Evolutionary conservation across 64 coral and sea anemone genomes (phyloP), one percentile per base, ranked within the genome.

Genomic region (Pachyseris speciosa): DNA sequence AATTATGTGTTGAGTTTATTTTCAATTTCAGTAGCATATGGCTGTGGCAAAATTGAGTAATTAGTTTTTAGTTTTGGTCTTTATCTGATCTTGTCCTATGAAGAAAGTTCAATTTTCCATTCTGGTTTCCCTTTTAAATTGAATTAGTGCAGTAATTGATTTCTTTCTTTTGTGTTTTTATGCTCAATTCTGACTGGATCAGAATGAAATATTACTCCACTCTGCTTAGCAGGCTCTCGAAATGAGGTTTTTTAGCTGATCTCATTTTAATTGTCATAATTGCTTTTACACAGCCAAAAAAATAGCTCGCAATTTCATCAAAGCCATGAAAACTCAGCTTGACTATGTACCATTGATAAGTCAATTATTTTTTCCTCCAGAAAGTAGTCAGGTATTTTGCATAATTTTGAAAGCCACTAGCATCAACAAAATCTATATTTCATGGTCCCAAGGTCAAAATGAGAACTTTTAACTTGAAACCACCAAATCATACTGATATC

Each of bases 61-160:
- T 92, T 92, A 84, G 79, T 75, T 84, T 84, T 97, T 93, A 88
- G 64, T 87, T 70, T 90, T 80, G 59, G 74, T 75, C 74, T 93
- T 97, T 89, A 89, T 84, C 86, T 86, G 91, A 97, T 93, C 73
- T 67, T 84, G 26, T 27, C 52, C 91, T 80, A 69, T 89, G 83
- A 84, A 83, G 79, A 85, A 96, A 96, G 92, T 96, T 84, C 86
- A 93, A 90, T 97, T 97, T 93, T 93, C 27, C 53, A 67, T 72
- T 89, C 51, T 80, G 72, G 76, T 75, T 69, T 73, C 31, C 65
- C 61, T 85, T 84, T 75, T 93, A 76, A 93, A 96, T 96, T 96
- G 88, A 89, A 96, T 93, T 96, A 93, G 81, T 65, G 36, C 76
- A 79, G 85, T 97, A 97, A 97, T 97, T 94, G 87, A 97, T 86